Evolutionary conservation across 2,113 vertebrate genomes (phyloP).

Genomic region (Halichoerus grypus): DNA sequence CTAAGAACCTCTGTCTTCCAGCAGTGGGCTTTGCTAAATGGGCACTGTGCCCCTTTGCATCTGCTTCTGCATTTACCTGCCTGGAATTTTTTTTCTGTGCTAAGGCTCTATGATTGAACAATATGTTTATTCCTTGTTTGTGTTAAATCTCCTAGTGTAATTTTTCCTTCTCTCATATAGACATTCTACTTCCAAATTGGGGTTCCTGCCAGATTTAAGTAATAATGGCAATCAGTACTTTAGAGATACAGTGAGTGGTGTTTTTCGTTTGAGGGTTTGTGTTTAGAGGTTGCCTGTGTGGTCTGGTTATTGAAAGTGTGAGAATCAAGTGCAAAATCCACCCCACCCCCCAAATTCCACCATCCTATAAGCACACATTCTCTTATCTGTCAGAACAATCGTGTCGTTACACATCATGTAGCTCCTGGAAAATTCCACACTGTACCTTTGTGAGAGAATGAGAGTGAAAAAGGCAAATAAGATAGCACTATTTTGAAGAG

Average conservation of each 20-base stretch:
- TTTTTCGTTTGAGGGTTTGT: constrained; percentile 21
- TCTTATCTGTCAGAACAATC: neutral
- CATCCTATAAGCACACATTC: neutral
- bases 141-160: neutral
- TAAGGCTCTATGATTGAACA: neutral
- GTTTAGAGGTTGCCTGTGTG: neutral
- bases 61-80: neutral
- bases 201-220: constrained; percentile 23
- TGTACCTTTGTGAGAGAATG: neutral
- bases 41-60: neutral
- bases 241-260: neutral
- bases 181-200: neutral
- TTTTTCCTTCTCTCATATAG: neutral
- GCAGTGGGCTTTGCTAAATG: neutral
- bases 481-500: neutral
- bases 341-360: neutral
- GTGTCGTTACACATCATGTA: neutral
- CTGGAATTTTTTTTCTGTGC: neutral
- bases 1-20: neutral
- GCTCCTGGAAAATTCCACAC: neutral
- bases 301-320: neutral
- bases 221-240: neutral
- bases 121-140: neutral
- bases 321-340: neutral
- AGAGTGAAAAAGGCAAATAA: neutral